Evolutionary conservation across 2,113 vertebrate species (phyloP).

Genomic region (Oceanites oceanicus): DNA sequence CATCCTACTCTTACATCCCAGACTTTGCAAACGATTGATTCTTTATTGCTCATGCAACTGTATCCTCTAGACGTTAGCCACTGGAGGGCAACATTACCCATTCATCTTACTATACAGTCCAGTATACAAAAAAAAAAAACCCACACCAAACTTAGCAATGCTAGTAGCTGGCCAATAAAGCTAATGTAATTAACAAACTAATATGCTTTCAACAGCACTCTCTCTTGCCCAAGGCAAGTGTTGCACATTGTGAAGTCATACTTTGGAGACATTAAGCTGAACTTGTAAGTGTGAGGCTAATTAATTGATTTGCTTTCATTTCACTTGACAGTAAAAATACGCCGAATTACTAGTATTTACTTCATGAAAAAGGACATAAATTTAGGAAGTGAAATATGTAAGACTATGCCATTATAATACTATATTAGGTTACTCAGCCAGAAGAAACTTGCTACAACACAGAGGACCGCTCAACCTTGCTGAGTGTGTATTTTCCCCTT

Average conservation of each 20-base stretch:
- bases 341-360: neutral
- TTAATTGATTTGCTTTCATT: neutral
- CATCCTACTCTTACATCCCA: neutral
- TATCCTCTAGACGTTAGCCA: neutral
- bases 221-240: neutral
- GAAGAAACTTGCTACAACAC: neutral
- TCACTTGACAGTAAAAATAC: neutral
- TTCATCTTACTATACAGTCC: neutral
- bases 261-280: neutral
- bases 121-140: neutral
- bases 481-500: neutral
- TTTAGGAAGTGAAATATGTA: neutral
- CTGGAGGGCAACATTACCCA: constrained; percentile 49
- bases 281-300: neutral
- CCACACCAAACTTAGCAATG: neutral
- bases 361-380: neutral
- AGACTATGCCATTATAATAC: neutral
- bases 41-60: neutral
- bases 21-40: neutral
- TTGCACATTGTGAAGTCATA: neutral
- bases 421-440: neutral
- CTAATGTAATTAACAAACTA: neutral
- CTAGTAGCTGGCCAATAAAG: neutral
- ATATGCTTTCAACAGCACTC: neutral
- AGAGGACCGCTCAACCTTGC: neutral